These are phyloP conservation scores for human DNA, from an alignment of 2,113 vertebrate genomes.

Conservation along the genomic window DNA sequence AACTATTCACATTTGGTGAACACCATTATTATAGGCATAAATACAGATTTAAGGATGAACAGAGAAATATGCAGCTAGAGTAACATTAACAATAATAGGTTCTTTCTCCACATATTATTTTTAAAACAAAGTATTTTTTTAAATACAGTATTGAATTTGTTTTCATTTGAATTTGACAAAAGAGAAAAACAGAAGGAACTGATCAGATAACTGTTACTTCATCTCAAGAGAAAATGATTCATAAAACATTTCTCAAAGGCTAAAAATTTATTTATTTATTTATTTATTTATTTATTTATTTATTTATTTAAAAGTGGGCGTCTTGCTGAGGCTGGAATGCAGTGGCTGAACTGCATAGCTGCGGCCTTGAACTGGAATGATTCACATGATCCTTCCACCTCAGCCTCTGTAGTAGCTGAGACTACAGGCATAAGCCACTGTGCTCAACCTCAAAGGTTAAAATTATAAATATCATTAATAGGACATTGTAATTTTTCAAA, in stretches of 20 bases:
- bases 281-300: too few relatives aligned
- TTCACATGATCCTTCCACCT: background rate
- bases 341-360: too few relatives aligned
- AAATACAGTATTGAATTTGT: background rate
- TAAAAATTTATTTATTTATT: background rate
- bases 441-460: background rate
- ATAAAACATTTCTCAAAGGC: background rate
- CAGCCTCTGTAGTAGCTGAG: background rate
- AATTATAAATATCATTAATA: background rate
- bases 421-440: background rate
- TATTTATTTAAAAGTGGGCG: too few relatives aligned
- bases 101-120: background rate
- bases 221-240: background rate
- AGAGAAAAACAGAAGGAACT: constrained; percentile 3
- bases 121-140: background rate
- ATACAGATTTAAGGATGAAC: background rate
- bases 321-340: too few relatives aligned
- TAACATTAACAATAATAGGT: background rate
- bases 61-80: background rate
- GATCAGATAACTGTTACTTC: background rate
- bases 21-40: background rate
- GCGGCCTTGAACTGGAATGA: too few relatives aligned
- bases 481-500: background rate
- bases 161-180: constrained; percentile 12
- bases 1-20: background rate